phyloP scores from a whole-genome alignment of 2,113 vertebrate species.

The Excalfactoria chinensis region DNA sequence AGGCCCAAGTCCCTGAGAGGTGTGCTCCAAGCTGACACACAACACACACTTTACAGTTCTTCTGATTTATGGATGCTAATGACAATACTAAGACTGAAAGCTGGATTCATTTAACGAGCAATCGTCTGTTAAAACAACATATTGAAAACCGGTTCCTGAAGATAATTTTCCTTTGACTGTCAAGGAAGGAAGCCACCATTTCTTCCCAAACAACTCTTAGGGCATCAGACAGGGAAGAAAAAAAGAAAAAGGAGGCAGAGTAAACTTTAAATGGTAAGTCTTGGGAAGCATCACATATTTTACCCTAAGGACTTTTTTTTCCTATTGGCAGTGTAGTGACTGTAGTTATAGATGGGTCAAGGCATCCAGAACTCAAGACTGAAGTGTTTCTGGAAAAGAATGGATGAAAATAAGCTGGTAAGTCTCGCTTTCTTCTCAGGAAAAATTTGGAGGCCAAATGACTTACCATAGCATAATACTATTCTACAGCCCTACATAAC shows the following conservation, averaged over 20 bases:
- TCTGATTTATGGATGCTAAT: background rate
- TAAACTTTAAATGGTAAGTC: background rate
- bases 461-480: background rate
- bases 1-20: background rate
- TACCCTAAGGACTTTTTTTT: background rate
- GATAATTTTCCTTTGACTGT: background rate
- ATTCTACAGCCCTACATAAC: background rate
- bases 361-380: background rate
- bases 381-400: background rate
- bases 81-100: background rate
- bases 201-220: background rate
- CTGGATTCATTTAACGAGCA: background rate
- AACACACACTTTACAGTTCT: background rate
- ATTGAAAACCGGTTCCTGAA: background rate
- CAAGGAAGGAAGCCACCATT: background rate
- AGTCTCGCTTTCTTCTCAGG: background rate
- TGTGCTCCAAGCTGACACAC: background rate
- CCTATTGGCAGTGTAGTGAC: background rate
- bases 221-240: background rate
- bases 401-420: background rate
- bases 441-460: background rate
- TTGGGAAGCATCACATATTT: background rate
- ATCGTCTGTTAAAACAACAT: background rate
- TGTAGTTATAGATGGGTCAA: background rate
- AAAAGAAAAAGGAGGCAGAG: background rate